Evolutionary conservation across 2,113 vertebrate species (phyloP), one percentile per base, ranked within the genome.

Genomic region (Enhydra lutris): DNA sequence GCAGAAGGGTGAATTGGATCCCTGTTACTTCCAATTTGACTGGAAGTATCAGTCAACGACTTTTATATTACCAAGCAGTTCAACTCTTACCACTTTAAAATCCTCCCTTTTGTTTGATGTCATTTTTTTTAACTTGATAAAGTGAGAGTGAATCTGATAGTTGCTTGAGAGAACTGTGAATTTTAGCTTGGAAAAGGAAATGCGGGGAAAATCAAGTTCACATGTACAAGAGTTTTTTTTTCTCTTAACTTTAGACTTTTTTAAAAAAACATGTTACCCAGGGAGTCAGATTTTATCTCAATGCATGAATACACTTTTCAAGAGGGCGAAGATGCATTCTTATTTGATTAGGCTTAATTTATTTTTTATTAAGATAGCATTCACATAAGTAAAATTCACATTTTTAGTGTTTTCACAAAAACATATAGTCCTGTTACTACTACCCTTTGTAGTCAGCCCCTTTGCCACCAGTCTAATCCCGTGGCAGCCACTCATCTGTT

Each of bases 121-220:
- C 39, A 39, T 31, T 80, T 63, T 90, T 90, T 96, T 31, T 52
- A 31, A 90, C 65, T 96, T 93, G 34, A 7, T 96, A 88, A 59
- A 39, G 50, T 79, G 86, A 96, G 10, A 87, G 47, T 71, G 24
- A 93, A 42, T 94, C 29, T 90, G 42, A 69, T 87, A 91, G 67
- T 91, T 95, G 67, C 39, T 73, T 65, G 45, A 89, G 67, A 74
- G 20, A 80, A 80, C 34, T 85, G 36, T n/a, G 9, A 74, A 55
- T 39, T 85, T 92, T 80, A 71, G 7, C 83, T 63, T 89, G 61
- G 10, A 13, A 67, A 67, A 81, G 13, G 20, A 81, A 82, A 10
- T 82, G 9, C 65, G 34, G 29, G 67, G 14, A 61, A 94, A 95
- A n/a, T 55, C 20, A 83, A 74, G 26, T 74, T 61, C n/a, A 65